phyloP scores from a whole-genome alignment of 2,113 vertebrate species.

The Podiceps cristatus region DNA sequence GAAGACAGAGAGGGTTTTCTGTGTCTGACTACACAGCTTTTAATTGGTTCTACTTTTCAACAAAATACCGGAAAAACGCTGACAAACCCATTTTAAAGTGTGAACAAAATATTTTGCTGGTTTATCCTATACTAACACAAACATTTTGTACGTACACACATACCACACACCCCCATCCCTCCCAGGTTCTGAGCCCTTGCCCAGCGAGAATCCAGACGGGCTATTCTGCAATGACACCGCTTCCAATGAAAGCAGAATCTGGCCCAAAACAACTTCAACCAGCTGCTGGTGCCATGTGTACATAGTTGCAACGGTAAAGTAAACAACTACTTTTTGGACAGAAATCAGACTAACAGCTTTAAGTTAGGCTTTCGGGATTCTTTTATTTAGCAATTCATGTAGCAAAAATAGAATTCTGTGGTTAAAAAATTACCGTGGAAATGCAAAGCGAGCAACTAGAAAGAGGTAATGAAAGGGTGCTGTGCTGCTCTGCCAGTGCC shows the following conservation, averaged over 20 bases:
- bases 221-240: neutral
- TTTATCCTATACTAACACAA: neutral
- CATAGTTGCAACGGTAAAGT: neutral
- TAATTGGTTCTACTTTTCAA: neutral
- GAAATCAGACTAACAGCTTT: neutral
- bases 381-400: neutral
- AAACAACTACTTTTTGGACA: neutral
- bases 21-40: neutral
- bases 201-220: neutral
- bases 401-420: neutral
- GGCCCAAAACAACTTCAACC: neutral
- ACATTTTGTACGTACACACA: neutral
- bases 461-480: neutral
- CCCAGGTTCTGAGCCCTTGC: neutral
- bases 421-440: neutral
- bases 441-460: accelerated
- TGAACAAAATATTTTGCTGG: neutral
- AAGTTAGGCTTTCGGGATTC: neutral
- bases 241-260: neutral
- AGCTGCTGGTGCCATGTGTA: neutral
- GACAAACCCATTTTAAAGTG: neutral
- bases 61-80: neutral
- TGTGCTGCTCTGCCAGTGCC: neutral
- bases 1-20: neutral
- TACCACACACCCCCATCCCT: too few species aligned